Percentiles rank a stretch among this genome's conserved stretches.
Conservation (phyloP, 2,113 vertebrate species). For the Phycodurus eques region DNA sequence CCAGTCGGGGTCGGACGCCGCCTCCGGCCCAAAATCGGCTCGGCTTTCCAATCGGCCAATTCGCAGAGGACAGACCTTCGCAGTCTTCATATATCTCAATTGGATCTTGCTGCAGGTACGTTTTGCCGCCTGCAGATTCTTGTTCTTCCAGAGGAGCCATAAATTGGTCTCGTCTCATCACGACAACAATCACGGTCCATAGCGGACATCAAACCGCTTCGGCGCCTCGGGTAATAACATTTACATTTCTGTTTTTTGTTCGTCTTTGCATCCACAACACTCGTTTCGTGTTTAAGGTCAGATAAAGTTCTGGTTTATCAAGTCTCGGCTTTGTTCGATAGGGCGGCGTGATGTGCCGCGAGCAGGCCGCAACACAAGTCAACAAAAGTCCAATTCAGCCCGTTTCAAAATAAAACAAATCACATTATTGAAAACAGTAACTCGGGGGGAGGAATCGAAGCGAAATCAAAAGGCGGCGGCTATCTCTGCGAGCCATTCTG, state of each 20-base stretch:
- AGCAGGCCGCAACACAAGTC: not conserved
- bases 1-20: no score
- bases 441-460: slow-evolving; percentile 23
- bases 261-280: not conserved
- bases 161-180: no score
- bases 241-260: not conserved
- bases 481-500: slow-evolving; percentile 23
- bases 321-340: not conserved
- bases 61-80: no score
- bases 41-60: no score
- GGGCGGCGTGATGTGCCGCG: not conserved
- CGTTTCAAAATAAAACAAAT: not conserved
- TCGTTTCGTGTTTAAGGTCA: not conserved
- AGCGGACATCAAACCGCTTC: no score
- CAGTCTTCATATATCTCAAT: no score
- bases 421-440: slow-evolving; percentile 1
- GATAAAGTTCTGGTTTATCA: not conserved
- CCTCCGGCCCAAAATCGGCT: no score
- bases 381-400: not conserved
- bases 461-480: slow-evolving; percentile 30
- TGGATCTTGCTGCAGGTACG: no score
- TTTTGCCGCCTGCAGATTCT: no score
- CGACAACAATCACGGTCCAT: no score
- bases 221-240: not conserved
- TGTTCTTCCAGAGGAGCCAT: no score